These are phyloP conservation scores for Leuciscus idus DNA, from an alignment of 2,113 vertebrate species.

Conservation along the genomic window DNA sequence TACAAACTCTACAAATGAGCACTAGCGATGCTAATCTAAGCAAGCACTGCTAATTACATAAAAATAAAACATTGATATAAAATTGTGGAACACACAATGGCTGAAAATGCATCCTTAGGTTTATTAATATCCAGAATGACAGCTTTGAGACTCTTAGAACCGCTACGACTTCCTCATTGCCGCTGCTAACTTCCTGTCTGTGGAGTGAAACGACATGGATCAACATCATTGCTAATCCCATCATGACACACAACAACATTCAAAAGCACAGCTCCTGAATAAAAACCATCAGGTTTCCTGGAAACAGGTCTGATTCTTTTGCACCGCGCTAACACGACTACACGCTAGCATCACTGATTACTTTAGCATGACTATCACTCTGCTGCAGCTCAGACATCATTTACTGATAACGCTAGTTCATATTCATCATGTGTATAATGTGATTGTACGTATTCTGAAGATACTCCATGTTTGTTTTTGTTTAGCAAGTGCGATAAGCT, in stretches of 20 bases:
- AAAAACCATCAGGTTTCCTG: background rate
- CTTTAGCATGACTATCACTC: slow-evolving; percentile 18
- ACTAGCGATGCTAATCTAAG: background rate
- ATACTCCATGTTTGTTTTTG: background rate
- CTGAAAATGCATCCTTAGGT: background rate
- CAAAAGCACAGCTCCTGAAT: background rate
- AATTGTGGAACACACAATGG: background rate
- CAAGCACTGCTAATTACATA: background rate
- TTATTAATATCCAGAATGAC: background rate
- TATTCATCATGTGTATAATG: background rate
- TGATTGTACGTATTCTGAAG: background rate
- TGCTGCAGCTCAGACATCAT: slow-evolving; percentile 11
- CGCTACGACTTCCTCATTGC: background rate
- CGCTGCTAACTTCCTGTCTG: background rate
- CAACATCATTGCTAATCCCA: background rate
- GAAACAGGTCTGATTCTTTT: background rate
- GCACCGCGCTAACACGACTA: background rate
- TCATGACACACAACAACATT: background rate
- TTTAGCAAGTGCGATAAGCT: background rate
- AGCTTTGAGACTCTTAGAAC: background rate
- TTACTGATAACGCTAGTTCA: background rate
- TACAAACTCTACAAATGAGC: background rate
- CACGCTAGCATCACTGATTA: background rate
- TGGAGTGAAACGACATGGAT: background rate
- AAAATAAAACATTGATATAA: background rate